Percentiles rank a stretch among this genome's conserved stretches.
Evolutionary conservation across 2,797 vertebrate genomes (phyloP).

Genomic region (Enteromius mattozi): DNA sequence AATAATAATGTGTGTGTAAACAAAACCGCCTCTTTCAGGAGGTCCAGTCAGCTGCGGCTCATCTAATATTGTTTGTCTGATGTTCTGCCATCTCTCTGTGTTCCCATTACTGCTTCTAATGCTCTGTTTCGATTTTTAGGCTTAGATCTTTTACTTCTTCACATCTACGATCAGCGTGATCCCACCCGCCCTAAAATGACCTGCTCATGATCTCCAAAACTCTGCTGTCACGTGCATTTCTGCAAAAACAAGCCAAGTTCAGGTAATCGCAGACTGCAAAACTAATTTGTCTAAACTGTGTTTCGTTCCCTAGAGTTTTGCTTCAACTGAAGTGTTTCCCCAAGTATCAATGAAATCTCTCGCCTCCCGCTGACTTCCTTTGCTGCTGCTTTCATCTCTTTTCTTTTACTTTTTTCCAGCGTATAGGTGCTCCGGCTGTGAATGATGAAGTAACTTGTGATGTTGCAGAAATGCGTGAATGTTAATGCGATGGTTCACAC

Average conservation of each 20-base stretch:
- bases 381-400: conserved; percentile 9
- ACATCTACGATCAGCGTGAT: background rate
- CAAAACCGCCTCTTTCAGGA: background rate
- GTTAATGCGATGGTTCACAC: conserved; percentile 5
- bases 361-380: background rate
- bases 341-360: conserved; percentile 17
- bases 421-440: conserved; percentile 7
- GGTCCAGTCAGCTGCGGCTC: background rate
- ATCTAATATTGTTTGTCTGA: conserved; percentile 6
- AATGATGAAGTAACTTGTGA: background rate
- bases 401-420: background rate
- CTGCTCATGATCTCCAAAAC: background rate
- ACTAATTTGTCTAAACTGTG: conserved; percentile 1
- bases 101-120: conserved; percentile 8
- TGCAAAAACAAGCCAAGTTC: background rate
- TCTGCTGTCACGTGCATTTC: background rate
- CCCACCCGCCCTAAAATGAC: background rate
- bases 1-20: background rate
- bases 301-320: background rate
- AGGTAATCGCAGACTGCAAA: background rate
- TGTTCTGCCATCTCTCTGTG: conserved; percentile 4
- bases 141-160: background rate
- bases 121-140: background rate
- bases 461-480: conserved; percentile 24
- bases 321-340: background rate